Base-by-base conservation (phyloP, 2,797 vertebrate genomes). In the Ibycter americanus region DNA sequence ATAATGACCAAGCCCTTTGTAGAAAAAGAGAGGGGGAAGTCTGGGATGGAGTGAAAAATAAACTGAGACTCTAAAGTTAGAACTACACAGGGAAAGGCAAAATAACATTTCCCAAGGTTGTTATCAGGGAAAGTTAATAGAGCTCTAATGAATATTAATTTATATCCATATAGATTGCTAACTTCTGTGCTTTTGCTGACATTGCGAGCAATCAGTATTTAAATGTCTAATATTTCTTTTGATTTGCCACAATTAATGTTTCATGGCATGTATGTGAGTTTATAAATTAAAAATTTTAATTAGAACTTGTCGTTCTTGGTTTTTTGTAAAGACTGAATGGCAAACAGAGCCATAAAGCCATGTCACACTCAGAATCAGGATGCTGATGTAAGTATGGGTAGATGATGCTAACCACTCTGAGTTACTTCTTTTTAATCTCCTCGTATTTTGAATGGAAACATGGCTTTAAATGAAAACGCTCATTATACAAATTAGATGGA, bases 211-310 rank as follows among this genome's bases (percentile, higher is more conserved):
- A 97, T 98, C 98, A 96, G 96, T 98, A 98, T 98, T 98, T 98
- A 98, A 98, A 93, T 96, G 92, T 40, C 96, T 97, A 90, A 93
- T 96, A 97, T 98, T 98, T 93, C 93, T 61, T 95, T 96, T 89
- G 83, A 96, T 97, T 97, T 67, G 72, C 90, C 96, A 96, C 98
- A 98, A 98, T 98, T 98, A 98, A 98, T 98, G 97, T 98, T 98
- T 98, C 97, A 98, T 98, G 97, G 98, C 91, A 95, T 98, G 97
- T 97, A 96, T 97, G 82, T 71, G 51, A 87, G 95, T 95, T 97
- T 98, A 98, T 98, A 98, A 98, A 98, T 98, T 97, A 96, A 98
- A 98, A 98, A 96, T 96, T 49, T 83, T 97, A 98, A 97, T 98
- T 98, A 96, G 97, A 83, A 91, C 32, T 80, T 83, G 40, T 84